Conservation (phyloP, 2,888 invertebrate species). For the Andrena marginata region DNA sequence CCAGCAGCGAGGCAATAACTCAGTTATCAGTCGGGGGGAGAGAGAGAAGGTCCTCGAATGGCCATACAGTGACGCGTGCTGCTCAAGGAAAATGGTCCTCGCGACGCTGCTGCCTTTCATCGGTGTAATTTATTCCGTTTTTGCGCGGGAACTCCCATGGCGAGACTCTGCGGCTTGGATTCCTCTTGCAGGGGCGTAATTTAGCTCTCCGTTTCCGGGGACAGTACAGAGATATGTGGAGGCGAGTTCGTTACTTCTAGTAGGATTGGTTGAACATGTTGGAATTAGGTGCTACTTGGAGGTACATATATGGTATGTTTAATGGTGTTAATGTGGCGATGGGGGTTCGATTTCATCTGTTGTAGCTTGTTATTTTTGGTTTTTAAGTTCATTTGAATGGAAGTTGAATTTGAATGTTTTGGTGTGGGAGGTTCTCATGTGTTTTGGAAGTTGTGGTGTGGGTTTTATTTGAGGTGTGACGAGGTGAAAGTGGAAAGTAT, state of each 20-base stretch:
- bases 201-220: conserved; percentile 1
- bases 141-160: background rate
- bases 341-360: no score
- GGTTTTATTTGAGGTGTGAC: no score
- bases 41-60: background rate
- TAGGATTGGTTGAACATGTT: background rate
- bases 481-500: no score
- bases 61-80: background rate
- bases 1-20: conserved; percentile 74
- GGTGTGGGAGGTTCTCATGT: no score
- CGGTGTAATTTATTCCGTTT: conserved; percentile 20
- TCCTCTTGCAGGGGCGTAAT: background rate
- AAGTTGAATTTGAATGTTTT: no score
- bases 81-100: conserved; percentile 58
- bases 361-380: no score
- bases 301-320: no score
- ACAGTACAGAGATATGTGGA: conserved; percentile 1
- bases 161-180: background rate
- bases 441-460: no score
- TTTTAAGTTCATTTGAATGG: no score
- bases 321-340: background rate
- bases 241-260: background rate
- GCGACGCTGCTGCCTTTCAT: background rate
- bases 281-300: no score
- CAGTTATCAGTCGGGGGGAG: conserved; percentile 63